Conservation (phyloP, 2,113 vertebrate species). For the Rynchops niger region DNA sequence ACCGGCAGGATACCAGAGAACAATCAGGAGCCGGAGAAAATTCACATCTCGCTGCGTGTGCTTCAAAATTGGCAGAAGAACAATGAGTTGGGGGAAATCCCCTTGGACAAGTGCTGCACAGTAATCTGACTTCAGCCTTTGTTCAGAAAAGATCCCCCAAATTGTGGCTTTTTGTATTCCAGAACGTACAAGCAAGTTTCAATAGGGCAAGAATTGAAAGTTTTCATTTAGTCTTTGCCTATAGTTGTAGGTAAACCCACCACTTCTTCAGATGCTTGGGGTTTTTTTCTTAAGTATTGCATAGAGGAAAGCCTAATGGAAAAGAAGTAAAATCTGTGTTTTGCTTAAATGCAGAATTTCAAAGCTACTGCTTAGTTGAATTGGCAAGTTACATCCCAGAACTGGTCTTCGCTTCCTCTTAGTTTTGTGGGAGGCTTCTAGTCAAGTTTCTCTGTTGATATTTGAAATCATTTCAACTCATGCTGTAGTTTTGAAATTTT, state of each 20-base stretch:
- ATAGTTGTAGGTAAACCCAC: neutral
- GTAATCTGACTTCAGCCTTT: neutral
- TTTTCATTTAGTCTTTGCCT: neutral
- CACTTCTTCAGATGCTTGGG: accelerated
- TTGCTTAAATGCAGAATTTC: neutral
- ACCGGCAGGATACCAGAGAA: conserved; percentile 48
- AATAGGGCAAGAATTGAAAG: neutral
- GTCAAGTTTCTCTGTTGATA: neutral
- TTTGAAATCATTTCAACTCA: neutral
- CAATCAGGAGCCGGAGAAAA: conserved; percentile 10
- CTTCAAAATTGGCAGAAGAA: conserved; percentile 49
- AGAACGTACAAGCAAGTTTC: neutral
- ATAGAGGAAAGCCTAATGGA: neutral
- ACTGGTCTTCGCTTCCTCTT: neutral
- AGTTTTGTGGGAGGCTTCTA: neutral
- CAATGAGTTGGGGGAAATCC: conserved; percentile 48
- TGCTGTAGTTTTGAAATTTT: neutral
- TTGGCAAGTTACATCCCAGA: neutral
- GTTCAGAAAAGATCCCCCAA: neutral
- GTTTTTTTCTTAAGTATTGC: neutral
- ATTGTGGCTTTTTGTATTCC: neutral
- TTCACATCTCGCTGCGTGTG: conserved; percentile 35
- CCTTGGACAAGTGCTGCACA: neutral
- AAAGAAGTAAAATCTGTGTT: neutral
- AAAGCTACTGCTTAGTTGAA: neutral